Evolutionary conservation across 1,140 invertebrate genomes (phyloP), one percentile per base, ranked within the genome.

Genomic region (Oreohelix idahoensis): DNA sequence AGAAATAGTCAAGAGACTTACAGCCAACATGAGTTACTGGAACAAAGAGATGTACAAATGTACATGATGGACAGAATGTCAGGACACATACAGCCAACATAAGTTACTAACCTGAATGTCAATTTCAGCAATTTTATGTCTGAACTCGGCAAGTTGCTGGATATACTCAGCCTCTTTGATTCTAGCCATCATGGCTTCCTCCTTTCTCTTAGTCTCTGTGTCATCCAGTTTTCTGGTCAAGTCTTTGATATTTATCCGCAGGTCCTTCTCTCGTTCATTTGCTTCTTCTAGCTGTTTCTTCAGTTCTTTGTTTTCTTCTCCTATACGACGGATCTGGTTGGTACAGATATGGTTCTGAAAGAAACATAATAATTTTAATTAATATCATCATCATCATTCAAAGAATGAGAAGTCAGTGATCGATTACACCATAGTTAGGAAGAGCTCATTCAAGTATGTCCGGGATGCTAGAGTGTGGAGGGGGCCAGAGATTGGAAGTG

Each of bases 81-180:
- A n/a, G n/a, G n/a, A n/a, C n/a, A n/a, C n/a, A n/a, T n/a, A n/a
- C n/a, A n/a, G n/a, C n/a, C 29, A 75, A 51, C 36, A 32, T 23
- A 5, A 13, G n/a, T 10, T 42, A 17, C 29, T 85, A 81, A 91
- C 89, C 86, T 90, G 87, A 81, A 92, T 94, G 93, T 99, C 97
- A 81, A 99, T 94, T 88, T 96, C 95, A 15, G 97, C 98, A 83
- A 99, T 97, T 93, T 97, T 97, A 88, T 98, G 97, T 84, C 96
- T 96, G 26, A 99, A 94, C 92, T 98, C 98, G n/a, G 97, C 98
- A 70, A 99, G 96, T 75, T 95, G 94, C 92, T 99, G 97, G 71
- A 97, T 95, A 89, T 97, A 96, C 91, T 99, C 98, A 38, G 97
- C 97, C 89, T 99, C 97, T 86, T 96, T 95, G 79, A 99, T 98